Base-by-base conservation (phyloP, 2,888 invertebrate species). In the Drosophila rellima region DNA sequence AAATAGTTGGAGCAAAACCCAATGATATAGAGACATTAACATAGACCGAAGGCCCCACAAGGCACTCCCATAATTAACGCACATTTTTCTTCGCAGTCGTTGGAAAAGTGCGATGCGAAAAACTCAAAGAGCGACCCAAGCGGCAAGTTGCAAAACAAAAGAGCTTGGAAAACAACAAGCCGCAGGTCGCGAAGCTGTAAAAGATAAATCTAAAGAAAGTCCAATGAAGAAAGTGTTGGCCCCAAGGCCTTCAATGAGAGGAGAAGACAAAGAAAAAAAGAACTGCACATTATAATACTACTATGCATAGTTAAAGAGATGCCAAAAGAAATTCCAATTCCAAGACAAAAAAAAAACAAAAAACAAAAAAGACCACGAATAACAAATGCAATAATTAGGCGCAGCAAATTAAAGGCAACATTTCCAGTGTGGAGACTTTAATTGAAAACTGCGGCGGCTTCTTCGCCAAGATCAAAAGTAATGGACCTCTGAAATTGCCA, bases 171-270 rank as follows among this genome's bases (percentile, higher is more conserved):
- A 61, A 65, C 44, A 66, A 66, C n/a, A 71, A 23, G 68, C 78
- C 72, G 68, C 59, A 55, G 64, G 75, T 71, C 45, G 56, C 66
- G 10, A 63, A 70, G 65, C 69, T 66, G 57, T 51, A 56, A 60
- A 59, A 59, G 82, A 72, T 78, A 76, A 70, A 79, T 74, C 76
- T 62, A 80, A 83, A 80, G 84, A 86, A 83, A 84, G 83, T 81
- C 74, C 79, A 84, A 79, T 75, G 70, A 82, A 84, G 83, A 84
- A 84, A 84, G 83, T 84, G 83, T 86, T 82, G 77, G 79, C 85
- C 81, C 70, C 70, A 73, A 80, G 82, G 81, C 84, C 67, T 67
- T 61, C 48, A 40, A 65, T 48, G 42, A 60, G 29, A n/a, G 40
- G 55, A 44, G 42, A 50, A 44, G 29, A 31, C 7, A 40, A 62